Conservation (phyloP, 2,888 invertebrate species). For the Baccha elongata region DNA sequence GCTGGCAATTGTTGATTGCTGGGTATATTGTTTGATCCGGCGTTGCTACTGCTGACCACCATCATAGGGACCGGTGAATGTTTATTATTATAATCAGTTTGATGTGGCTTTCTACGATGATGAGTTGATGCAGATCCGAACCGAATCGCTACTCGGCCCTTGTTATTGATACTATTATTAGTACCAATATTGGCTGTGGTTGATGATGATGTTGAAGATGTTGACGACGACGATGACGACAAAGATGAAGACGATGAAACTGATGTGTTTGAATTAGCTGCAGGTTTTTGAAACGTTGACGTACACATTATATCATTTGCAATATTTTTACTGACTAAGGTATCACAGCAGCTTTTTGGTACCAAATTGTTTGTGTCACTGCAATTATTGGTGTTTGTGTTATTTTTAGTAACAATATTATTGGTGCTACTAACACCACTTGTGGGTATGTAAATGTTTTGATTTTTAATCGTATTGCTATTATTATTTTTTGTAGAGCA, state of each 20-base stretch:
- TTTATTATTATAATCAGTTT: constrained; percentile 47
- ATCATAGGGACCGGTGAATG: constrained; percentile 42
- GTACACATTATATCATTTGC: constrained; percentile 54
- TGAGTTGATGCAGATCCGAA: constrained; percentile 44
- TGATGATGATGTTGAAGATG: constrained; percentile 19
- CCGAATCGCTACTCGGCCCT: constrained; percentile 41
- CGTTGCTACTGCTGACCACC: constrained; percentile 42
- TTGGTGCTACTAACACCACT: constrained; percentile 31
- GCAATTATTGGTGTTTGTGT: constrained; percentile 40
- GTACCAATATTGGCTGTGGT: constrained; percentile 21
- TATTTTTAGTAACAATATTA: constrained; percentile 55
- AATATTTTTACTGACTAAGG: constrained; percentile 51
- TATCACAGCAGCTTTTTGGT: constrained; percentile 63
- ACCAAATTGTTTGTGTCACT: constrained; percentile 48
- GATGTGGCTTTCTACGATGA: constrained; percentile 55
- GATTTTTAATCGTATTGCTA: constrained; percentile 53
- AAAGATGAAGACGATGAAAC: constrained; percentile 61
- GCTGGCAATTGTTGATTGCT: constrained; percentile 56
- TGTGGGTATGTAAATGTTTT: constrained; percentile 54
- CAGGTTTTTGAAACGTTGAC: constrained; percentile 56
- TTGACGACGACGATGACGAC: constrained; percentile 56
- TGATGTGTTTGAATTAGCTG: constrained; percentile 51
- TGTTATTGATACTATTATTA: constrained; percentile 51
- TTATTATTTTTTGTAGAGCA: constrained; percentile 48
- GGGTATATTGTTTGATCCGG: neutral